A percentile compares a stretch with the other conserved stretches of the same genome.
phyloP scores from a whole-genome alignment of 2,888 invertebrate genomes.

The Furcula furcula region DNA sequence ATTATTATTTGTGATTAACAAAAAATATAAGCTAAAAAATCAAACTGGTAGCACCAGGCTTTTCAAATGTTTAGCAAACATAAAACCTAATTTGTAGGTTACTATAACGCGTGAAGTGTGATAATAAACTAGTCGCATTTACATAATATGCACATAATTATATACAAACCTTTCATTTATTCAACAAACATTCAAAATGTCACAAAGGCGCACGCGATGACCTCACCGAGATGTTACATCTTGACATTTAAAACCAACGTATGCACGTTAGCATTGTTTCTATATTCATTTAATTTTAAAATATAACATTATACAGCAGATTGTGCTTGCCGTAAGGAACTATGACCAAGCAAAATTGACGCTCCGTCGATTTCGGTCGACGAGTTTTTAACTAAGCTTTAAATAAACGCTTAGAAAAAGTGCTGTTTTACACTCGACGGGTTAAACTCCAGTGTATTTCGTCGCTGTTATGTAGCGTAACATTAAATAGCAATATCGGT shows the following conservation, averaged over 20 bases:
- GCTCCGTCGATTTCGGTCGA: constrained; percentile 24
- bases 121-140: too few relatives aligned
- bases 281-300: constrained; percentile 4
- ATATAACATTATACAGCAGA: constrained; percentile 6
- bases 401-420: constrained; percentile 8
- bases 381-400: constrained; percentile 9
- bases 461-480: not conserved
- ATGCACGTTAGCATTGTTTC: constrained; percentile 12
- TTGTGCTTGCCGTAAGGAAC: constrained; percentile 3
- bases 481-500: not conserved
- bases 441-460: not conserved
- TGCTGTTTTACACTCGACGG: constrained; percentile 10
- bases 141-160: too few relatives aligned
- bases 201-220: constrained; percentile 31
- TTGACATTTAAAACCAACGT: constrained; percentile 35
- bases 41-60: too few relatives aligned
- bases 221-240: constrained; percentile 35
- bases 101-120: too few relatives aligned
- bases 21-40: too few relatives aligned
- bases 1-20: too few relatives aligned
- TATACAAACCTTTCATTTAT: constrained; percentile 14
- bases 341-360: constrained; percentile 16
- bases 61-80: too few relatives aligned
- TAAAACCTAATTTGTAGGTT: too few relatives aligned
- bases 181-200: constrained; percentile 27